Base-by-base conservation (phyloP, 2,888 invertebrate genomes). In the Eristalinus aeneus region DNA sequence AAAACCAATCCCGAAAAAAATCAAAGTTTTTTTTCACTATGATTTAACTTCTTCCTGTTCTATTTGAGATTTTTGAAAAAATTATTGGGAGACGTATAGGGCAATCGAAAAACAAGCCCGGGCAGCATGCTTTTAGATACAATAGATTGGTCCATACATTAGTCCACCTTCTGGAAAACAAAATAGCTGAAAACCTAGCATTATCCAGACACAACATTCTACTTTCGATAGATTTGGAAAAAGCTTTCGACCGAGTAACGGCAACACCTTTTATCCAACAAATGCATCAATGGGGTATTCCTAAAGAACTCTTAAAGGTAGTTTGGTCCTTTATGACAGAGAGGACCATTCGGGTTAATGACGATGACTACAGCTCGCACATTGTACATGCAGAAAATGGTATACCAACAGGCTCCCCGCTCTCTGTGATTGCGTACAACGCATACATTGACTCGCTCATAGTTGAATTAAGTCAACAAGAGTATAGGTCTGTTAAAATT, bases 361-460 rank as follows among this genome's bases (percentile, higher is more conserved):
- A n/a, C n/a, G n/a, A n/a, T n/a, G n/a, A n/a, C n/a, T n/a, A n/a
- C n/a, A n/a, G n/a, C n/a, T n/a, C n/a, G n/a, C n/a, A n/a, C 3
- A 61, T 64, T 1, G n/a, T n/a, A n/a, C n/a, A n/a, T n/a, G n/a
- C n/a, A n/a, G 72, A 73, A 23, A 63, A 54, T n/a, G 73, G 73
- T 2, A 73, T 64, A 1, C 54, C 63, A 16, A 63, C 63, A 11
- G 64, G 73, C 0, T n/a, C n/a, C n/a, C n/a, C n/a, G n/a, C n/a
- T n/a, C n/a, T n/a, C n/a, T n/a, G n/a, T n/a, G 34, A n/a, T 54
- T 2, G 34, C 54, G 36, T 73, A 73, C 22, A 73, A 73, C 11
- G 54, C 63, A n/a, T 63, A 73, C 34, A 53, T 73, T 20, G 32
- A 63, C 20, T 63, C 39, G 9, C 27, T 64, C 6, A 27, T 36